Conservation (phyloP, 2,797 vertebrate species). For the Ptychadena robeensis region DNA sequence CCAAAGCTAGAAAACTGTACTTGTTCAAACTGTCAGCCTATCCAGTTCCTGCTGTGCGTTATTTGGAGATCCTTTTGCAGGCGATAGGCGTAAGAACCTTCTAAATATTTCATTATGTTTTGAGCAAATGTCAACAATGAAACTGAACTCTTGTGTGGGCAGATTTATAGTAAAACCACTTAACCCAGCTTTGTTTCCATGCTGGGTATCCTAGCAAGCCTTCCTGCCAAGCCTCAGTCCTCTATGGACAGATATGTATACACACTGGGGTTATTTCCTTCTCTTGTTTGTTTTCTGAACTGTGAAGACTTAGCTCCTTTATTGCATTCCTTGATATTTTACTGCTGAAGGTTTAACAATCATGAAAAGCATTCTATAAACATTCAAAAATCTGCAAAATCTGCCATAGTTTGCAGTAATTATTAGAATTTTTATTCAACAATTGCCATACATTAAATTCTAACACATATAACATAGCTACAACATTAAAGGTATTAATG, state of each 20-base stretch:
- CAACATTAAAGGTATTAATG: too few relatives aligned
- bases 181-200: conserved; percentile 46
- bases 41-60: conserved; percentile 29
- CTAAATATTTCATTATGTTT: conserved; percentile 48
- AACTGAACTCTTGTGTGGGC: conserved; percentile 43
- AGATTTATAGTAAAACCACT: conserved; percentile 52
- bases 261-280: conserved; percentile 42
- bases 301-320: conserved; percentile 10
- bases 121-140: conserved; percentile 32
- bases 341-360: conserved; percentile 34
- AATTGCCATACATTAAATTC: too few relatives aligned
- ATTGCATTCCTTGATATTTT: too few relatives aligned
- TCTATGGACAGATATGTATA: conserved; percentile 17
- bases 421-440: too few relatives aligned
- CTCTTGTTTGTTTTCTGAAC: conserved; percentile 39
- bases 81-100: conserved; percentile 22
- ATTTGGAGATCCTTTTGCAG: conserved; percentile 25
- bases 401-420: conserved; percentile 13
- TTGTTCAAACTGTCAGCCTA: conserved; percentile 14
- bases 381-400: neutral
- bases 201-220: conserved; percentile 25
- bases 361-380: neutral
- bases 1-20: neutral
- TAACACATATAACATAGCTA: too few relatives aligned
- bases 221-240: conserved; percentile 31